Conservation (phyloP, 2,797 vertebrate genomes). For the Ibycter americanus region DNA sequence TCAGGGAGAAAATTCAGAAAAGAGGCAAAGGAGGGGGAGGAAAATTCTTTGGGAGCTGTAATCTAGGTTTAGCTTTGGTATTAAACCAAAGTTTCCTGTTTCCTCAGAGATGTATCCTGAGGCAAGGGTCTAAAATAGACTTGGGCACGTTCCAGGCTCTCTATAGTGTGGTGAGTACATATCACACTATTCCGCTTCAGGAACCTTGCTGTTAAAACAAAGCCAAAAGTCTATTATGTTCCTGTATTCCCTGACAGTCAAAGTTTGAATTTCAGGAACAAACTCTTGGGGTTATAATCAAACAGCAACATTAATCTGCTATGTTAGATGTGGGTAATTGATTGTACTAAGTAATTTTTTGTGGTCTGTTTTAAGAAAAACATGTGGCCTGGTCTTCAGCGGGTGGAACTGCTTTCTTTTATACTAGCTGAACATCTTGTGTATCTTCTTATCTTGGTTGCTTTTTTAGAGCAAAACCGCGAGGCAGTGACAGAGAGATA, state of each 20-base stretch:
- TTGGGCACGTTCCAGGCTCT: conserved; percentile 5
- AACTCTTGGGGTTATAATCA: conserved; percentile 21
- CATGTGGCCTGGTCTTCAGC: neutral
- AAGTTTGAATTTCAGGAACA: conserved; percentile 28
- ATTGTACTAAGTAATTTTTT: conserved; percentile 18
- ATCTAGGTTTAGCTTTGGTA: conserved; percentile 8
- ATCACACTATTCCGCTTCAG: neutral
- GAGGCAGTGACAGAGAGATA: neutral
- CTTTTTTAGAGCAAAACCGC: neutral
- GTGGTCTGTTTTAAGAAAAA: conserved; percentile 19
- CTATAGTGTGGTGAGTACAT: neutral
- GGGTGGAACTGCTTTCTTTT: neutral
- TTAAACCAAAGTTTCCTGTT: conserved; percentile 33
- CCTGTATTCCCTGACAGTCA: neutral
- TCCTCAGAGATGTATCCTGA: conserved; percentile 16
- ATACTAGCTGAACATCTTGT: neutral
- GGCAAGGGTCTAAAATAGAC: conserved; percentile 23
- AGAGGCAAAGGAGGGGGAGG: neutral
- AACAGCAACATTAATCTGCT: neutral
- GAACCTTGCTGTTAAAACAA: conserved; percentile 5
- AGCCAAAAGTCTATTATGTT: conserved; percentile 15
- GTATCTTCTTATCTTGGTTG: neutral
- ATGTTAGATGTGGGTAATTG: neutral
- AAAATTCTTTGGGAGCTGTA: neutral
- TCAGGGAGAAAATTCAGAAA: neutral